Percentiles rank a stretch among this genome's conserved stretches.
Evolutionary conservation across 92 coral and sea anemone species (phyloP).

Genomic region (Parazoanthus darwini): DNA sequence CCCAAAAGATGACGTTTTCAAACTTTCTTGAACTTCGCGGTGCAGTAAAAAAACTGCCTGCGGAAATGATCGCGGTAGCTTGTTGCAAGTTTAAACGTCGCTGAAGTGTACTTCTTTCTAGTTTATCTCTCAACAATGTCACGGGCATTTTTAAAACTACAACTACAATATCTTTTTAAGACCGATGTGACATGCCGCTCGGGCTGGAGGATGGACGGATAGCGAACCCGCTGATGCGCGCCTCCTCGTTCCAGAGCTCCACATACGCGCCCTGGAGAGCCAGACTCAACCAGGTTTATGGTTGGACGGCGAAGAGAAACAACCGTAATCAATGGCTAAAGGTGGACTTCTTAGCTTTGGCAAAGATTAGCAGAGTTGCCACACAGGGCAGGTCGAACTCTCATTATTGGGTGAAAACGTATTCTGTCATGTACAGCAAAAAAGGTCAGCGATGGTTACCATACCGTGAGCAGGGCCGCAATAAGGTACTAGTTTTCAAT

Average conservation of each 20-base stretch:
- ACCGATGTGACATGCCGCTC: slow-evolving; percentile 73
- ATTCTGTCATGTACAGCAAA: slow-evolving; percentile 57
- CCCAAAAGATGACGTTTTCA: too few species aligned
- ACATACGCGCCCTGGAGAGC: slow-evolving; percentile 74
- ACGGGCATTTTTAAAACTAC: background rate
- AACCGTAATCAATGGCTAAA: slow-evolving; percentile 63
- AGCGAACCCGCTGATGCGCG: slow-evolving; percentile 71
- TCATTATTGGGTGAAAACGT: slow-evolving; percentile 75
- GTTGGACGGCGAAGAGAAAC: slow-evolving; percentile 73
- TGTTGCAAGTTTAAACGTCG: background rate
- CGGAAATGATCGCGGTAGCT: background rate
- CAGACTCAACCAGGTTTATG: slow-evolving; percentile 65
- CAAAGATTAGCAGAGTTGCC: slow-evolving; percentile 63
- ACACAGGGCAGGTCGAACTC: slow-evolving; percentile 79
- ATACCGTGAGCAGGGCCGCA: slow-evolving; percentile 62
- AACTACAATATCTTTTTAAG: slow-evolving; percentile 24
- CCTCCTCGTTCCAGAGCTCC: slow-evolving; percentile 67
- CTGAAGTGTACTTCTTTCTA: background rate
- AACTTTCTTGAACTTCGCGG: too few species aligned
- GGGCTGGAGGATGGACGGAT: slow-evolving; percentile 74
- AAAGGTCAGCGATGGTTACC: slow-evolving; percentile 58
- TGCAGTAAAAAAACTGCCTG: too few species aligned
- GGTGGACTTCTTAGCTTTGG: slow-evolving; percentile 71
- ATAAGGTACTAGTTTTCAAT: slow-evolving; percentile 48
- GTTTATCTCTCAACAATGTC: background rate